Conservation (phyloP, 2,113 vertebrate genomes). For the Morphnarchus princeps region DNA sequence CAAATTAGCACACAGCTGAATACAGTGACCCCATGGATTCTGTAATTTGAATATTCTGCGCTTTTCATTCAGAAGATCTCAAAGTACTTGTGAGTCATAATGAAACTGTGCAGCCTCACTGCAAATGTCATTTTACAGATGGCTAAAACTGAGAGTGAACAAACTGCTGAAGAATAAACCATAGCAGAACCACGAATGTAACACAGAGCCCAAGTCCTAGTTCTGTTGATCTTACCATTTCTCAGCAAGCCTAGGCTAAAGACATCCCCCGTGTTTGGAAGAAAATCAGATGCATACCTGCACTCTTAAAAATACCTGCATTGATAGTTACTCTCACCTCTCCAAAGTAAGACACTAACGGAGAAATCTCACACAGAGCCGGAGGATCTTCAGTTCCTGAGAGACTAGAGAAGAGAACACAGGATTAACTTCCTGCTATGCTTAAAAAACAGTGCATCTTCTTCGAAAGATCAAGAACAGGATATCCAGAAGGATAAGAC, state of each 20-base stretch:
- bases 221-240: background rate
- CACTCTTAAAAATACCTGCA: background rate
- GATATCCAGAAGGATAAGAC: background rate
- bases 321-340: slow-evolving; percentile 80
- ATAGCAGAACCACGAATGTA: background rate
- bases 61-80: background rate
- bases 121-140: background rate
- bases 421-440: background rate
- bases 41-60: background rate
- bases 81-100: background rate
- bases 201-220: background rate
- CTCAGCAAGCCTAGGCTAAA: background rate
- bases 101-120: background rate
- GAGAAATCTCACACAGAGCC: slow-evolving; percentile 87
- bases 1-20: background rate
- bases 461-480: background rate
- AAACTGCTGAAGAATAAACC: background rate
- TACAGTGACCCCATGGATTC: background rate
- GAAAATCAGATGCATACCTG: background rate
- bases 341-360: slow-evolving; percentile 89
- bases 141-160: background rate
- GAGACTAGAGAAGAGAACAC: slow-evolving; percentile 46
- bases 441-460: background rate
- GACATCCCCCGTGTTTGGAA: background rate
- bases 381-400: slow-evolving; percentile 64